Conservation (phyloP, 2,888 invertebrate genomes). For the Miltochrista miniata region DNA sequence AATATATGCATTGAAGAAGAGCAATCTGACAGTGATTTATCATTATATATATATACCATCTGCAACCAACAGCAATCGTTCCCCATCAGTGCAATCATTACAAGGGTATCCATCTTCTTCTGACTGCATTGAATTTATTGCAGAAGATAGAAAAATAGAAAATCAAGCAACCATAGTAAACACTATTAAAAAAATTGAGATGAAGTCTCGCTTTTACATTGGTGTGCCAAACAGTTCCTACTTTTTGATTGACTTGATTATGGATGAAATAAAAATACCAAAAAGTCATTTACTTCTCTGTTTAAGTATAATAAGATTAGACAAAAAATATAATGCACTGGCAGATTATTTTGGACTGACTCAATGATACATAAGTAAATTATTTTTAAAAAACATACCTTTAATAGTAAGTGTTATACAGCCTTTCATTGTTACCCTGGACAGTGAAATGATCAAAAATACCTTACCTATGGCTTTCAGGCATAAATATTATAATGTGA, state of each 20-base stretch:
- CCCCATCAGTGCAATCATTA: not conserved
- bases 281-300: conserved; percentile 14
- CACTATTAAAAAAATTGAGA: conserved; percentile 18
- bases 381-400: conserved; percentile 19
- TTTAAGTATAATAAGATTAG: conserved; percentile 17
- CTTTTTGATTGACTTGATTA: conserved; percentile 9
- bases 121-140: not conserved
- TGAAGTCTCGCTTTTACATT: conserved; percentile 16
- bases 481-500: conserved; percentile 37
- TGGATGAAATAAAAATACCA: conserved; percentile 1
- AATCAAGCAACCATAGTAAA: conserved; percentile 5
- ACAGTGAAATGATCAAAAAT: conserved; percentile 14
- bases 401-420: conserved; percentile 9
- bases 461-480: conserved; percentile 39
- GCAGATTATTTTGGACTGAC: conserved; percentile 11
- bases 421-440: conserved; percentile 10
- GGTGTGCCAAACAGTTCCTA: conserved; percentile 15
- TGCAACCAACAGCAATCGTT: not conserved
- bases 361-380: conserved; percentile 4
- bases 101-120: conserved; percentile 4
- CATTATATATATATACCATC: conserved; percentile 9
- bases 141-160: conserved; percentile 14
- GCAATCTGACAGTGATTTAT: not conserved
- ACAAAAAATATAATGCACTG: conserved; percentile 10
- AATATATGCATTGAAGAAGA: not conserved